Evolutionary conservation across 1,140 invertebrate genomes (phyloP).

Genomic region (Carposina sasakii): DNA sequence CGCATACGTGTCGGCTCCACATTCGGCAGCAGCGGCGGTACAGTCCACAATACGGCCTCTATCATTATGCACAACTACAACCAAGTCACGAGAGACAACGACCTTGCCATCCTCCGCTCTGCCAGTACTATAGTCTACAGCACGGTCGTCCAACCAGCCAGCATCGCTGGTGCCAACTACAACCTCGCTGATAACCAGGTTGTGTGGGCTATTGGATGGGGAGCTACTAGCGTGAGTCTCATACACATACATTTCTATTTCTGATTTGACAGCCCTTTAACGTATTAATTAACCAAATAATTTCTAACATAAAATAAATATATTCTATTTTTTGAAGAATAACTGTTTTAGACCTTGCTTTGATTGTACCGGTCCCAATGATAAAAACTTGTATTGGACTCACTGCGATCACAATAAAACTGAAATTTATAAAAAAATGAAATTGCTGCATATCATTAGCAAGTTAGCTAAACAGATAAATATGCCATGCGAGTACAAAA

Average conservation of each 20-base stretch:
- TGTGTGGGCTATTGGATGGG: constrained; percentile 39
- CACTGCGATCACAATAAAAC: too few relatives aligned
- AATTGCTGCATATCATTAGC: too few relatives aligned
- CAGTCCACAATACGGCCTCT: constrained; percentile 19
- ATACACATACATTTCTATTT: constrained; percentile 4
- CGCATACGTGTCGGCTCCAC: constrained; percentile 14
- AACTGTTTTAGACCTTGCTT: too few relatives aligned
- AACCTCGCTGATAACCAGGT: constrained; percentile 24
- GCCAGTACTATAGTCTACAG: constrained; percentile 40
- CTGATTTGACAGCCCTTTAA: neutral
- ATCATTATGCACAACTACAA: constrained; percentile 68
- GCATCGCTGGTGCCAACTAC: constrained; percentile 32
- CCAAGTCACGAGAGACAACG: constrained; percentile 72
- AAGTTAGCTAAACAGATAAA: too few relatives aligned
- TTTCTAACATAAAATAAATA: neutral
- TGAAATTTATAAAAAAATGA: too few relatives aligned
- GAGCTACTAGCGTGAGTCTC: constrained; percentile 31
- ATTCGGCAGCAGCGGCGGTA: constrained; percentile 18
- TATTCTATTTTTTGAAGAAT: neutral
- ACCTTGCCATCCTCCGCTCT: constrained; percentile 66
- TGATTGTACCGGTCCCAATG: too few relatives aligned
- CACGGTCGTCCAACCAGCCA: constrained; percentile 12
- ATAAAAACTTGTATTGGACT: too few relatives aligned
- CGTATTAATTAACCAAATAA: neutral
- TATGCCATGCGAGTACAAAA: too few relatives aligned